Conservation (phyloP, 1,140 invertebrate species). For the Asobara japonica region DNA sequence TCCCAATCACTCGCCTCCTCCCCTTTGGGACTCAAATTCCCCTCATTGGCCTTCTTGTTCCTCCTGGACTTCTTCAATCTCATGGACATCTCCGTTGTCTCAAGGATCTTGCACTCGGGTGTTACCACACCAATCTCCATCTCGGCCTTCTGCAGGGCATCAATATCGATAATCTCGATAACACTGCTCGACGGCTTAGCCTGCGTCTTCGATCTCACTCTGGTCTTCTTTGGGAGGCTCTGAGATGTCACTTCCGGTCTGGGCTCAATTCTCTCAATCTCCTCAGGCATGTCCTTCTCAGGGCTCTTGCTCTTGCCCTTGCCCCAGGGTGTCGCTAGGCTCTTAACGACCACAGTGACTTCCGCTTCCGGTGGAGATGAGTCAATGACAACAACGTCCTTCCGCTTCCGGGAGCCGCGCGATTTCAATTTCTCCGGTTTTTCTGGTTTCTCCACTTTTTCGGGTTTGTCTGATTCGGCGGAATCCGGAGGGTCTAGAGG, state of each 20-base stretch:
- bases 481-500: no score
- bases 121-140: conserved; percentile 24
- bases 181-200: conserved; percentile 21
- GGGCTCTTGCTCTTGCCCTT: conserved; percentile 39
- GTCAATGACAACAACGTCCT: conserved; percentile 48
- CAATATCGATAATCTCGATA: conserved; percentile 61
- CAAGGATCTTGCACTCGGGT: conserved; percentile 51
- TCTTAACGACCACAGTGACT: conserved; percentile 47
- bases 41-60: conserved; percentile 30
- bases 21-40: neutral
- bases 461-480: no score
- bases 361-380: conserved; percentile 34
- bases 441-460: no score
- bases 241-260: conserved; percentile 21
- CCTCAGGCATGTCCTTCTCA: conserved; percentile 35
- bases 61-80: conserved; percentile 40
- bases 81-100: conserved; percentile 20
- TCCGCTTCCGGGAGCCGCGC: conserved; percentile 37
- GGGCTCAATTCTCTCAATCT: conserved; percentile 32
- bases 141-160: conserved; percentile 52
- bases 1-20: neutral
- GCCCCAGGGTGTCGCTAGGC: conserved; percentile 15
- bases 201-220: conserved; percentile 29
- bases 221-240: conserved; percentile 43
- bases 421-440: neutral